Conservation (phyloP, 1,140 invertebrate species). For the Drosophila erecta region DNA sequence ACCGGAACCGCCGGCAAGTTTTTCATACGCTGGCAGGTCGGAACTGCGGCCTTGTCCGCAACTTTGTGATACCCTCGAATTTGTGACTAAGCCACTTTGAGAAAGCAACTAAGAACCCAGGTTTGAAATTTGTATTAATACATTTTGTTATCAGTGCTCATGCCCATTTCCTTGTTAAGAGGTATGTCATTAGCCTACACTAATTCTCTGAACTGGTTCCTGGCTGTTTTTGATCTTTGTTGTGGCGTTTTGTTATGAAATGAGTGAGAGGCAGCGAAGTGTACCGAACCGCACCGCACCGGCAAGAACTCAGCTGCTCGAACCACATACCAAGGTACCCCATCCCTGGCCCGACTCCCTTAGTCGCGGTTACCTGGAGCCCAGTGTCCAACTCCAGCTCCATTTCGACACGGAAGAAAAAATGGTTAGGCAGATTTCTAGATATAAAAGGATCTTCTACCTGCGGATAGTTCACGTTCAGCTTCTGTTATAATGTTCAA, state of each 20-base stretch:
- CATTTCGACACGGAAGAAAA: constrained; percentile 19
- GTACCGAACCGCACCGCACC: constrained; percentile 50
- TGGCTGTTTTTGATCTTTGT: constrained; percentile 44
- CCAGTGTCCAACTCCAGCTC: constrained; percentile 25
- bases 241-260: constrained; percentile 66
- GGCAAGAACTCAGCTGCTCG: constrained; percentile 60
- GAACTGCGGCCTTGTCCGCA: constrained; percentile 9
- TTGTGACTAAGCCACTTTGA: no score
- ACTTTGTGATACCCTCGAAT: constrained; percentile 3
- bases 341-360: constrained; percentile 6
- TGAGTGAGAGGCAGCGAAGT: constrained; percentile 65
- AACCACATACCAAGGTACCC: constrained; percentile 58
- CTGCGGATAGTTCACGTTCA: no score
- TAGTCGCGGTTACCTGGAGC: constrained; percentile 14
- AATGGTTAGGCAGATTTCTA: neutral
- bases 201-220: neutral
- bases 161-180: neutral
- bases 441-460: no score
- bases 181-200: neutral
- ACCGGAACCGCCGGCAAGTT: constrained; percentile 69
- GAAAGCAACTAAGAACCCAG: no score
- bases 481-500: no score
- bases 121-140: neutral
- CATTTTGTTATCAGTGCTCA: neutral
- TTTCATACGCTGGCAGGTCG: constrained; percentile 44